Evolutionary conservation across 2,888 invertebrate genomes (phyloP).

Genomic region (Dermolepida albohirtum): DNA sequence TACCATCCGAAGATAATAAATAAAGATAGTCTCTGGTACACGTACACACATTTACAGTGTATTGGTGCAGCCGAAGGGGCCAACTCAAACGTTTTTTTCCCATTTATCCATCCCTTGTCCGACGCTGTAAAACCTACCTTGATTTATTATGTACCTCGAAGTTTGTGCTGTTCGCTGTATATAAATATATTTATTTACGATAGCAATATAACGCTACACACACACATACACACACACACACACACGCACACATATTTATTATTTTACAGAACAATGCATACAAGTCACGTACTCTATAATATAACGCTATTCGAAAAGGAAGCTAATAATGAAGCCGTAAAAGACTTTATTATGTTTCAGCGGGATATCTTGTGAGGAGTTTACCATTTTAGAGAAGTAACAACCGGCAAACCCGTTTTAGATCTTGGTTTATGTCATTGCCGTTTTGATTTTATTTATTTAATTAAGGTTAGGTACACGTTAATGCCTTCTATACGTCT

Average conservation of each 20-base stretch:
- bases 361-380: constrained; percentile 21
- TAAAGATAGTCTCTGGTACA: constrained; percentile 15
- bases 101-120: constrained; percentile 40
- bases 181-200: constrained; percentile 34
- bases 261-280: constrained; percentile 31
- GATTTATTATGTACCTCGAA: constrained; percentile 41
- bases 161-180: constrained; percentile 14
- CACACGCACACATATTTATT: no score
- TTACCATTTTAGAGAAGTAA: constrained; percentile 23
- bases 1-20: constrained; percentile 21
- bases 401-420: constrained; percentile 15
- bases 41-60: constrained; percentile 17
- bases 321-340: constrained; percentile 37
- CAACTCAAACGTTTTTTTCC: constrained; percentile 19
- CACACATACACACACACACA: constrained; percentile 30
- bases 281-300: constrained; percentile 36
- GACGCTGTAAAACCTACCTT: constrained; percentile 40
- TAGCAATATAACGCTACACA: constrained; percentile 35
- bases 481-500: constrained; percentile 2
- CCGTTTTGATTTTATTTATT: constrained; percentile 31
- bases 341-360: constrained; percentile 32
- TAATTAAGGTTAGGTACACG: constrained; percentile 17
- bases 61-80: constrained; percentile 27
- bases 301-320: constrained; percentile 36
- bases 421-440: constrained; percentile 9